phyloP scores from a whole-genome alignment of 1,140 invertebrate species.

The Drosophila aff. region DNA sequence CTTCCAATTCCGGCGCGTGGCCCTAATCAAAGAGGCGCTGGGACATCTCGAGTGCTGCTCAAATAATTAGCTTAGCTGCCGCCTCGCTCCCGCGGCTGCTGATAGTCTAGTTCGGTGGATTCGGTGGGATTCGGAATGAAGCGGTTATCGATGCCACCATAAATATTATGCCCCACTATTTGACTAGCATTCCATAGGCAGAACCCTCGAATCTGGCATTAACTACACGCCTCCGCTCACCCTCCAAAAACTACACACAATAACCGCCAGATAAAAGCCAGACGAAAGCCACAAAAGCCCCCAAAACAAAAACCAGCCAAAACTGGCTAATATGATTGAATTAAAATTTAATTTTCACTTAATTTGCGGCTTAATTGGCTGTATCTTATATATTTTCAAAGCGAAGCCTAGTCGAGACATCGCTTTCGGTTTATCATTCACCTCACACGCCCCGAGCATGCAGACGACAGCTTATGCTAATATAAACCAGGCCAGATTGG shows the following conservation, averaged over 20 bases:
- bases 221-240: background rate
- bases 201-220: background rate
- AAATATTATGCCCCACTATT: slow-evolving; percentile 28
- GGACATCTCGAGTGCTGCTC: slow-evolving; percentile 46
- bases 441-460: slow-evolving; percentile 24
- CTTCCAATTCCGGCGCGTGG: slow-evolving; percentile 58
- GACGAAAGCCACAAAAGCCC: slow-evolving; percentile 24
- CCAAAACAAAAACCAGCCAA: slow-evolving; percentile 3
- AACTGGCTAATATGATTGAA: slow-evolving; percentile 26
- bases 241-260: background rate
- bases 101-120: background rate
- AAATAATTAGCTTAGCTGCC: slow-evolving; percentile 61
- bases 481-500: slow-evolving; percentile 47
- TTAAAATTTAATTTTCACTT: slow-evolving; percentile 27
- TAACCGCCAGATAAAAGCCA: slow-evolving; percentile 39
- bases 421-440: slow-evolving; percentile 32
- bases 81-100: slow-evolving; percentile 9
- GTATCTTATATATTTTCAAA: background rate
- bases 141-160: slow-evolving; percentile 38
- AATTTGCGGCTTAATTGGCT: slow-evolving; percentile 22
- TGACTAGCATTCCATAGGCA: slow-evolving; percentile 8
- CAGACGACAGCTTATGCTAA: slow-evolving; percentile 36
- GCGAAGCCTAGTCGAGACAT: slow-evolving; percentile 13
- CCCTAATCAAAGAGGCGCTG: slow-evolving; percentile 53
- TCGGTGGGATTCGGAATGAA: slow-evolving; percentile 9